Base-by-base conservation (phyloP, 2,797 vertebrate species). In the Falco rusticolus region DNA sequence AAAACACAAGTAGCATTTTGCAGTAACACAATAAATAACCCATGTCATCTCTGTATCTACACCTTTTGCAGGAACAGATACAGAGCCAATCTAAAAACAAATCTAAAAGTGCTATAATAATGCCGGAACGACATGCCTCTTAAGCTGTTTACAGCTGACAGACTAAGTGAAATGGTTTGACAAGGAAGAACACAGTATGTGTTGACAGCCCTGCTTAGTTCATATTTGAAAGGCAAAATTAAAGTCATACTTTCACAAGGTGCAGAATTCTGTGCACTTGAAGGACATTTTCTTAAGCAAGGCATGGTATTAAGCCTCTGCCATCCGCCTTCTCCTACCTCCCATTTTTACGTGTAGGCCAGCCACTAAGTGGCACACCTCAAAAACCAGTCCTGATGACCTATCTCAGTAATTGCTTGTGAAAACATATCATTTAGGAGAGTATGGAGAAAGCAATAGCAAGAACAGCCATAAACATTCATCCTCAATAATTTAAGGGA, bases 81-180 rank as follows among this genome's bases (percentile, higher is more conserved):
- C 47, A 82, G 92, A 93, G 59, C 87, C 97, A 93, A 96, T 97
- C 97, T 95, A 88, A 96, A 97, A 96, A 80, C 95, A 97, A 97
- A 97, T 97, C 97, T 96, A 78, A 81, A 94, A 96, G 94, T 95
- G 94, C 95, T 94, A 92, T 97, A 97, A 97, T 96, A 97, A 96
- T 96, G 85, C 85, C 1, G 19, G 87, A 90, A 97, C 97, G 96
- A 96, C 96, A 97, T 96, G 97, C 95, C 96, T 97, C 96, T 97
- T 97, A 97, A 97, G 94, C 96, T 97, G 96, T 97, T 97, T 97
- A 96, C 96, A 97, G 96, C 92, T 97, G 97, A 97, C 97, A 97
- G 93, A 80, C 68, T 90, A 92, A 97, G 95, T 91, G 93, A 97
- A 96, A 96, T 81, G 51, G 90, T 63, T 94, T 97, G 96, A 97